phyloP scores from a whole-genome alignment of 2,888 invertebrate species.

The Tenthredo scrophulariae region DNA sequence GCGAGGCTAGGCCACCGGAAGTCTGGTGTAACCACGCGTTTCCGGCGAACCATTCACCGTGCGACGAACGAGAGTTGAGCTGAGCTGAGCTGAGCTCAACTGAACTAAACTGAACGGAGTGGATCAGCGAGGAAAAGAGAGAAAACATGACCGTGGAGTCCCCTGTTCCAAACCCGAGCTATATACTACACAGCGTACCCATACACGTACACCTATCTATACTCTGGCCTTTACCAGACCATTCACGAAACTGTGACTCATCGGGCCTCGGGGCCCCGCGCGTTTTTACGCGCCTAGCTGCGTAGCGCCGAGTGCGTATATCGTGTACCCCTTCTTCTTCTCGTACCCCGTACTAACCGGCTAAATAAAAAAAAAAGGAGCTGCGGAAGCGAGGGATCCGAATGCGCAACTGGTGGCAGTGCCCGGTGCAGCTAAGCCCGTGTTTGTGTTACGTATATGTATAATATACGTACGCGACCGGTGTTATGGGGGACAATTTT shows the following conservation, averaged over 20 bases:
- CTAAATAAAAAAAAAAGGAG: slow-evolving; percentile 1
- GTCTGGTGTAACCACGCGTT: slow-evolving; percentile 75
- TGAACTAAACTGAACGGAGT: slow-evolving; percentile 11
- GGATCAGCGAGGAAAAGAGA: slow-evolving; percentile 55
- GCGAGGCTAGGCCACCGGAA: slow-evolving; percentile 67
- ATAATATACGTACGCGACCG: slow-evolving; percentile 54
- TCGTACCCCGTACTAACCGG: neutral
- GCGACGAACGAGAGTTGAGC: slow-evolving; percentile 50
- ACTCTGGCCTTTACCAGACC: slow-evolving; percentile 52
- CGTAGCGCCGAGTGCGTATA: neutral
- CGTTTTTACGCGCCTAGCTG: slow-evolving; percentile 40
- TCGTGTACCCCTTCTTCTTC: neutral
- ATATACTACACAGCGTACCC: slow-evolving; percentile 7
- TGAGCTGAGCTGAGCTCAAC: neutral
- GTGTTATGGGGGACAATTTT: neutral
- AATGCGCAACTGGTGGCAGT: slow-evolving; percentile 49
- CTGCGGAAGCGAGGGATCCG: slow-evolving; percentile 40
- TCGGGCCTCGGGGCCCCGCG: slow-evolving; percentile 45
- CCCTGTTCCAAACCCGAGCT: slow-evolving; percentile 45
- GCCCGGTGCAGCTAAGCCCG: slow-evolving; percentile 26
- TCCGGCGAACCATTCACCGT: slow-evolving; percentile 74
- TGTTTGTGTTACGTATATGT: neutral
- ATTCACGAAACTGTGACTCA: slow-evolving; percentile 75
- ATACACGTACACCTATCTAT: neutral
- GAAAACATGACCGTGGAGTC: slow-evolving; percentile 70